Evolutionary conservation across 2,113 vertebrate species (phyloP).

Genomic region (Sinocyclocheilus maitianheensis): DNA sequence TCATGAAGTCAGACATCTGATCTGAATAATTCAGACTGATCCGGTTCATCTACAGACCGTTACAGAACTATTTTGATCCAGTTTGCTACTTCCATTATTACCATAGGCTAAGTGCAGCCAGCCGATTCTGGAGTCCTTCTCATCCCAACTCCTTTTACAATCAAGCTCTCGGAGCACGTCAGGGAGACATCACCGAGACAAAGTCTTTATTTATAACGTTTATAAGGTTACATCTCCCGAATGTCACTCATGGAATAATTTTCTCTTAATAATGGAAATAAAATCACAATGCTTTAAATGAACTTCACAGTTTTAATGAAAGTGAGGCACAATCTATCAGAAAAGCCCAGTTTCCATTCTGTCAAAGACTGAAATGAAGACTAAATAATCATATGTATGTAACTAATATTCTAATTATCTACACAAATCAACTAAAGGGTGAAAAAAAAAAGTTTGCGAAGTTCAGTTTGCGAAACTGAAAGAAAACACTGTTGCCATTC

Average conservation of each 20-base stretch:
- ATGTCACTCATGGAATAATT: neutral
- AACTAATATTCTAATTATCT: neutral
- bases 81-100: too few species aligned
- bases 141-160: neutral
- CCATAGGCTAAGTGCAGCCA: too few species aligned
- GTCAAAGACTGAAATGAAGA: neutral
- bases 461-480: neutral
- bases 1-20: too few species aligned
- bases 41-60: too few species aligned
- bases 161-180: neutral
- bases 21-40: too few species aligned
- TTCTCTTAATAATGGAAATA: neutral
- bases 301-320: conserved; percentile 10
- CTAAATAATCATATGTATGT: neutral
- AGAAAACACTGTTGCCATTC: neutral
- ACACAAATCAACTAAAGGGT: neutral
- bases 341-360: neutral
- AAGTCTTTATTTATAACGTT: neutral
- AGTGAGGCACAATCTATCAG: neutral
- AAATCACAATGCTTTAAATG: neutral
- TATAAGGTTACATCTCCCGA: neutral
- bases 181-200: neutral
- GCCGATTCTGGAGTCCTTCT: too few species aligned
- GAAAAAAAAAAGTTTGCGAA: neutral
- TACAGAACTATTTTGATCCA: too few species aligned